phyloP scores from a whole-genome alignment of 2,113 vertebrate species.

The Indicator indicator region DNA sequence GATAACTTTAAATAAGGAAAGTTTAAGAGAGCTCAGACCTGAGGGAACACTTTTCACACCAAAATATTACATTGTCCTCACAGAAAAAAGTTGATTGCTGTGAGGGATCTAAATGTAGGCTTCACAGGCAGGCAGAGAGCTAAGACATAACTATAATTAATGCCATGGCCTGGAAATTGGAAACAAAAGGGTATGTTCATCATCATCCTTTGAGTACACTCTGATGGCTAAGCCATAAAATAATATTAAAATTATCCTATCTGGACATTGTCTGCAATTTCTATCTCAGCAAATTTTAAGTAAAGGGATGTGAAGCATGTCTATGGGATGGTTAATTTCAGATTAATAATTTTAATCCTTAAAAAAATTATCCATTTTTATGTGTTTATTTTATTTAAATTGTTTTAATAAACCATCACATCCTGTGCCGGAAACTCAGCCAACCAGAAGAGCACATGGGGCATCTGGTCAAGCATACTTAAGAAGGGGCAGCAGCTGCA shows the following conservation, averaged over 20 bases:
- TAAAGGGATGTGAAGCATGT: accelerated
- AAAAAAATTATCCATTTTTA: too few relatives aligned
- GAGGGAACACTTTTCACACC: not conserved
- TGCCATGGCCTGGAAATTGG: not conserved
- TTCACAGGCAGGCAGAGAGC: not conserved
- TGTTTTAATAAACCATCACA: not conserved
- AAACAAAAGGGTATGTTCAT: not conserved
- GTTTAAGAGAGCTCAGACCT: not conserved
- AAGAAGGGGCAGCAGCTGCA: not conserved
- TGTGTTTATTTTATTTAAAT: too few relatives aligned
- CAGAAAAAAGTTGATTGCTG: not conserved
- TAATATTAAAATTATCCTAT: not conserved
- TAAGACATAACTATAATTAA: not conserved
- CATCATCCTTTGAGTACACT: not conserved
- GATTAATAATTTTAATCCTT: not conserved
- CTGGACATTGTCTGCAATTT: not conserved
- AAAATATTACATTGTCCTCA: not conserved
- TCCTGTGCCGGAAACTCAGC: not conserved
- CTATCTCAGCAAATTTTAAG: not conserved
- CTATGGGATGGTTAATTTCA: not conserved
- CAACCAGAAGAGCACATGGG: not conserved
- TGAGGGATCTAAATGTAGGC: not conserved
- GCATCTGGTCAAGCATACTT: not conserved
- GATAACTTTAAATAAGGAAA: not conserved
- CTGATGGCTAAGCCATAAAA: not conserved